These are phyloP conservation scores for Acholoe squamosa DNA, from an alignment of 2,888 invertebrate species.

Conservation along the genomic window DNA sequence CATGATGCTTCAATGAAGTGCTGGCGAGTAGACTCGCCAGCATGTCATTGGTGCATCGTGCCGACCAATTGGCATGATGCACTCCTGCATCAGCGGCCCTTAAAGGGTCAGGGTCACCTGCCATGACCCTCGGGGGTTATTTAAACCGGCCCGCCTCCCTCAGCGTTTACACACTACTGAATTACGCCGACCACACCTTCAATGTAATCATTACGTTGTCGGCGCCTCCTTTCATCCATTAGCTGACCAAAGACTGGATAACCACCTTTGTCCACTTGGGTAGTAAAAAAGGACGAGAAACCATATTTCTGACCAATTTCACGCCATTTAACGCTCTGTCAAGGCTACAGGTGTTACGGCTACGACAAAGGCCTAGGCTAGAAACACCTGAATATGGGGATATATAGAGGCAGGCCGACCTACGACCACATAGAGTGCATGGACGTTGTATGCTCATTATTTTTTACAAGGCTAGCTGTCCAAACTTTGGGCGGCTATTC, in stretches of 20 bases:
- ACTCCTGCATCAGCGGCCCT: too few relatives aligned
- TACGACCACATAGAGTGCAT: background rate
- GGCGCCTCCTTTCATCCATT: constrained; percentile 50
- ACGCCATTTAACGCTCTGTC: constrained; percentile 47
- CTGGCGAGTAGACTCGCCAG: too few relatives aligned
- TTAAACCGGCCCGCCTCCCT: constrained; percentile 9
- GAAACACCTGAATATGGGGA: constrained; percentile 18
- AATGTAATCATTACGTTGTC: constrained; percentile 58
- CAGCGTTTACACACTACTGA: constrained; percentile 44
- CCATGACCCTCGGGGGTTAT: constrained; percentile 40
- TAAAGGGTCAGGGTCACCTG: background rate
- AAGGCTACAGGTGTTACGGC: constrained; percentile 33
- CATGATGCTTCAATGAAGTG: too few relatives aligned
- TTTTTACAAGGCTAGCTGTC: constrained; percentile 38
- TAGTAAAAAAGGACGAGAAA: background rate
- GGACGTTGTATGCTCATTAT: constrained; percentile 41
- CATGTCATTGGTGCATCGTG: too few relatives aligned
- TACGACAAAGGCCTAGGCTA: background rate
- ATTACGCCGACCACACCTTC: constrained; percentile 37
- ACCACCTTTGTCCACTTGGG: constrained; percentile 47
- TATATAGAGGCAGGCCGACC: background rate
- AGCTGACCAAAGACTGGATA: constrained; percentile 19
- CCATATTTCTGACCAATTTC: constrained; percentile 52
- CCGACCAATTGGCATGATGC: too few relatives aligned
- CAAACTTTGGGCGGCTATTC: constrained; percentile 23